Percentiles rank a stretch among this genome's conserved stretches.
Conservation (phyloP, 2,113 vertebrate genomes). For the Forbesichthys papilliferus region DNA sequence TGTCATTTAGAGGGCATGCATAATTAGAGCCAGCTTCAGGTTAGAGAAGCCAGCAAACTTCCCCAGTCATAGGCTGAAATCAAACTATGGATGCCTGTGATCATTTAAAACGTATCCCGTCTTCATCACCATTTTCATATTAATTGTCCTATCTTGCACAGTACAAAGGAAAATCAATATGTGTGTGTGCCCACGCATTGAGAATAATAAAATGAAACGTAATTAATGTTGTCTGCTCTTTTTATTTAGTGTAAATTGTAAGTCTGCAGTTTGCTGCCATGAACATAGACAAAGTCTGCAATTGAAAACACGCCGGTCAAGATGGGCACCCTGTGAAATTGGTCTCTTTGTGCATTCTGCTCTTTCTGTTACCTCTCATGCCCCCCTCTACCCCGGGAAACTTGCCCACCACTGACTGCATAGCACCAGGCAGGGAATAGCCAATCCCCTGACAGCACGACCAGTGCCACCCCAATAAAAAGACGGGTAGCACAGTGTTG, state of each 20-base stretch:
- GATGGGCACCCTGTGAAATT: constrained; percentile 33
- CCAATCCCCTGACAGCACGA: constrained; percentile 37
- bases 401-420: constrained; percentile 51
- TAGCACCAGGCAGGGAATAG: constrained; percentile 27
- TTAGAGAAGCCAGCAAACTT: constrained; percentile 21
- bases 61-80: constrained; percentile 21
- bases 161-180: constrained; percentile 67
- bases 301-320: neutral
- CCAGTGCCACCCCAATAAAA: constrained; percentile 47
- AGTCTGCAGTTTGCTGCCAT: too few relatives aligned
- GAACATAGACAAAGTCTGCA: neutral
- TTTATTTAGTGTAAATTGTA: too few relatives aligned
- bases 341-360: constrained; percentile 46
- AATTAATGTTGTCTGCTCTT: constrained; percentile 18
- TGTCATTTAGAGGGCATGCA: constrained; percentile 22
- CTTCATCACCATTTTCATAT: constrained; percentile 65
- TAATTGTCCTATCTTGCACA: constrained; percentile 71
- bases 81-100: constrained; percentile 55
- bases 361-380: constrained; percentile 32
- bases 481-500: constrained; percentile 43
- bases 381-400: constrained; percentile 46
- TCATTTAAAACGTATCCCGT: constrained; percentile 49
- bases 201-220: constrained; percentile 72
- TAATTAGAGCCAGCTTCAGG: constrained; percentile 13
- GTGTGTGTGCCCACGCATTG: constrained; percentile 74